phyloP scores from a whole-genome alignment of 1,140 invertebrate species.

The Drosophila insularis region DNA sequence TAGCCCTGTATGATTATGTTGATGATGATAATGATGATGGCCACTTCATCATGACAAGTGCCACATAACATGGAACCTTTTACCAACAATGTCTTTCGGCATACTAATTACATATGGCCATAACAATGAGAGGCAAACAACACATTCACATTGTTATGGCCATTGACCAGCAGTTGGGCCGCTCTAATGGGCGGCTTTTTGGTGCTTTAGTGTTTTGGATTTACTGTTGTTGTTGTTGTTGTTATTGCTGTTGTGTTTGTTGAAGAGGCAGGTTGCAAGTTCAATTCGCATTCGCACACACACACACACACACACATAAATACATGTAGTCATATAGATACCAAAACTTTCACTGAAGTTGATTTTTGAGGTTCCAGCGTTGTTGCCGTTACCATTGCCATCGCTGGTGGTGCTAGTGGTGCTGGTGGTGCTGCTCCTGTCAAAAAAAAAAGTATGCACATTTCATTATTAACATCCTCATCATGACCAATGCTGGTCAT shows the following conservation, averaged over 20 bases:
- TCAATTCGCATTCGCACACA: constrained; percentile 48
- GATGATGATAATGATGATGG: constrained; percentile 8
- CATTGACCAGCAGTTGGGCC: constrained; percentile 48
- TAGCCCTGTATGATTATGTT: constrained; percentile 30
- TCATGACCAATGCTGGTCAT: constrained; percentile 35
- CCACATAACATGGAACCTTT: constrained; percentile 36
- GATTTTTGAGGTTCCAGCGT: constrained; percentile 30
- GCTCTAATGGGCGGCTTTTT: constrained; percentile 41
- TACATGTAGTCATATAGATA: constrained; percentile 24
- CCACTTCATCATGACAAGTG: constrained; percentile 30
- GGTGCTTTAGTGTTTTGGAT: constrained; percentile 22
- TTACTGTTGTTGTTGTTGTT: background rate
- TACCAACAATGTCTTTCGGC: constrained; percentile 56
- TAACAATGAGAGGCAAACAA: constrained; percentile 44
- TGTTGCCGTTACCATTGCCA: constrained; percentile 16
- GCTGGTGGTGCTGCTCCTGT: constrained; percentile 61
- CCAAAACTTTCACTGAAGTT: constrained; percentile 73
- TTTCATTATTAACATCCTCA: constrained; percentile 75
- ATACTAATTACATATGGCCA: constrained; percentile 60
- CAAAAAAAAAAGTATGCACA: constrained; percentile 71
- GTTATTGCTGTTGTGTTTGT: constrained; percentile 16
- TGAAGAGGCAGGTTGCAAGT: constrained; percentile 30
- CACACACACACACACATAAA: constrained; percentile 39
- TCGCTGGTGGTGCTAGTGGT: constrained; percentile 29
- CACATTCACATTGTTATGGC: constrained; percentile 32